These are phyloP conservation scores for Catharus bicknelli DNA, from an alignment of 2,113 vertebrate species.

Conservation along the genomic window DNA sequence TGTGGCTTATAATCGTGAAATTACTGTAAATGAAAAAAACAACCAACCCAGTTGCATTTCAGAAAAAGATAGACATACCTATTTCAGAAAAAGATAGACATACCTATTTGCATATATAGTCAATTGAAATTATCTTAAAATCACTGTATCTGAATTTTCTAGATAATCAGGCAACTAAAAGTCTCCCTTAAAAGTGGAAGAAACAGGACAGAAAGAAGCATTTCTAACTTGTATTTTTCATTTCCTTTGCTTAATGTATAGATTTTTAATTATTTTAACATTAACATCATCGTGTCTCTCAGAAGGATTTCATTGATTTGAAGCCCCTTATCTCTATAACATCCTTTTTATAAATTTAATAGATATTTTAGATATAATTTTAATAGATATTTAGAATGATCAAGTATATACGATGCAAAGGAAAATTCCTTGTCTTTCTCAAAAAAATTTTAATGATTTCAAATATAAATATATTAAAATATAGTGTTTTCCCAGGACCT, in stretches of 20 bases:
- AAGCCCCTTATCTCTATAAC: neutral
- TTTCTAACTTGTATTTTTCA: too few relatives aligned
- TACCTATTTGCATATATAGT: neutral
- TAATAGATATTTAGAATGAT: neutral
- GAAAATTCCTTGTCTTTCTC: neutral
- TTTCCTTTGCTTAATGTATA: neutral
- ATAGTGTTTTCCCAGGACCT: neutral
- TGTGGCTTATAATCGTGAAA: too few relatives aligned
- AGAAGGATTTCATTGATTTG: neutral
- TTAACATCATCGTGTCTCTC: neutral
- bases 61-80: too few relatives aligned
- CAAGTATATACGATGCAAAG: neutral
- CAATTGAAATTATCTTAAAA: neutral
- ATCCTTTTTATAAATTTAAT: neutral
- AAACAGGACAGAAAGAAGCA: neutral
- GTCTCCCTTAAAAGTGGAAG: neutral
- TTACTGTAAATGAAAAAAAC: rapidly evolving
- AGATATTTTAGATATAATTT: neutral
- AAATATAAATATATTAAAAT: neutral
- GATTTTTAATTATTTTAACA: neutral
- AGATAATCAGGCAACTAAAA: neutral
- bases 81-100: neutral
- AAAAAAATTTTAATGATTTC: neutral
- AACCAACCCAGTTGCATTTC: rapidly evolving
- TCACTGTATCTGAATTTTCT: neutral